A percentile compares a stretch with the other conserved stretches of the same genome.
Evolutionary conservation across 2,797 vertebrate genomes (phyloP).

Genomic region (Cuculus canorus): DNA sequence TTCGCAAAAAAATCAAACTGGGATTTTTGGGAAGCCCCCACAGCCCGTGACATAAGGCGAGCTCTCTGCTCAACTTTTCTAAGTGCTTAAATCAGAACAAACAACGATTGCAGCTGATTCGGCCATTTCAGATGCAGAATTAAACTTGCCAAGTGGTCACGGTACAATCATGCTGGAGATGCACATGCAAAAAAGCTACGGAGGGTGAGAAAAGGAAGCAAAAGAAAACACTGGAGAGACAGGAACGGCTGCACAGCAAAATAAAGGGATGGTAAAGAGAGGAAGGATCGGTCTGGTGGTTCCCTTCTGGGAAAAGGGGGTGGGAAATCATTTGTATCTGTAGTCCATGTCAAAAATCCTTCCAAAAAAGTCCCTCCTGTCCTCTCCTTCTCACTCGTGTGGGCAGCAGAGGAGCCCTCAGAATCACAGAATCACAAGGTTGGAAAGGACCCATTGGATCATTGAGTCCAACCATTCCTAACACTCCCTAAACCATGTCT

Average conservation of each 20-base stretch:
- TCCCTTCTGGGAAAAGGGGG: background rate
- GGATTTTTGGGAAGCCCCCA: fast-evolving
- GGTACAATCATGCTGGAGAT: background rate
- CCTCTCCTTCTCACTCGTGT: background rate
- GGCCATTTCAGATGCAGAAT: background rate
- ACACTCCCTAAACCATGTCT: too few species aligned
- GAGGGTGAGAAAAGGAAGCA: background rate
- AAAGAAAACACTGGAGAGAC: background rate
- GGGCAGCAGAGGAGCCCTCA: background rate
- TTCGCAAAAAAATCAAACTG: background rate
- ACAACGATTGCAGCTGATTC: background rate
- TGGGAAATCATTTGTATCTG: background rate
- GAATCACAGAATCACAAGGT: too few species aligned
- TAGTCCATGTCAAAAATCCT: conserved; percentile 22
- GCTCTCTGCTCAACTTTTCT: background rate
- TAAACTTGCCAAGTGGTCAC: background rate
- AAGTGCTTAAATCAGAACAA: background rate
- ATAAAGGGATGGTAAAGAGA: background rate
- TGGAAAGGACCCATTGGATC: too few species aligned
- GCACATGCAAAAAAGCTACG: conserved; percentile 25
- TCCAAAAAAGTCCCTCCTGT: background rate
- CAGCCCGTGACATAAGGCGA: background rate
- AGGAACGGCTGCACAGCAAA: background rate
- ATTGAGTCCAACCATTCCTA: too few species aligned
- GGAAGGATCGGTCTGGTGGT: background rate